A percentile compares a stretch with the other conserved stretches of the same genome.
phyloP scores from a whole-genome alignment of 2,888 invertebrate species.

The Hydriomena furcata region DNA sequence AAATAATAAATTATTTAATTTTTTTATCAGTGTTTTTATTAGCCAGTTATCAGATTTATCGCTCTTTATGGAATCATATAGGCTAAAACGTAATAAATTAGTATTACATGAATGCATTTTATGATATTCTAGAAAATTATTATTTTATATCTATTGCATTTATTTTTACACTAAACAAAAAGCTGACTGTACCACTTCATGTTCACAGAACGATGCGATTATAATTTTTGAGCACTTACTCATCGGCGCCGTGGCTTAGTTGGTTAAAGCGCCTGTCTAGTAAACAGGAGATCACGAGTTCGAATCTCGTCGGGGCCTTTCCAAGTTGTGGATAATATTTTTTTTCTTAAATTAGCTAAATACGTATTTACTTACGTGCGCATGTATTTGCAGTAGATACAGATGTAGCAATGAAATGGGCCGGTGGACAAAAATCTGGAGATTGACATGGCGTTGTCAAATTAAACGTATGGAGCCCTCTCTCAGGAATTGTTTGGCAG shows the following conservation, averaged over 20 bases:
- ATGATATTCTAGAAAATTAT: no score
- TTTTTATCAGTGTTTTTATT: no score
- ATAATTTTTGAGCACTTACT: constrained; percentile 38
- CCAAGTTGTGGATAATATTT: constrained; percentile 28
- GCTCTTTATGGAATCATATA: no score
- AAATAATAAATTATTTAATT: constrained; percentile 22
- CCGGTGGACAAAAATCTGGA: constrained; percentile 76
- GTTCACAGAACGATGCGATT: constrained; percentile 3
- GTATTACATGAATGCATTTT: no score
- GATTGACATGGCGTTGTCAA: constrained; percentile 75
- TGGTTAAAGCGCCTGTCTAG: constrained; percentile 84
- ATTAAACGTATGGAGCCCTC: constrained; percentile 72
- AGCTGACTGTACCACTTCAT: constrained; percentile 2
- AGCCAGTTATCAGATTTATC: no score
- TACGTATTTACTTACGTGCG: constrained; percentile 74
- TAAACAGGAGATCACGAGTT: constrained; percentile 84
- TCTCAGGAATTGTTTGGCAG: constrained; percentile 75
- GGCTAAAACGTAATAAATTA: no score
- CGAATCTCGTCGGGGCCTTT: constrained; percentile 83
- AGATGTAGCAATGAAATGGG: constrained; percentile 79
- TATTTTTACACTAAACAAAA: background rate
- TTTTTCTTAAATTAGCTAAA: no score
- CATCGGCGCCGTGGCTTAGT: constrained; percentile 83
- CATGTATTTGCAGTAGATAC: constrained; percentile 80
- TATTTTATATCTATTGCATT: no score